Conservation (phyloP, 2,113 vertebrate species). For the Agapornis roseicollis region DNA sequence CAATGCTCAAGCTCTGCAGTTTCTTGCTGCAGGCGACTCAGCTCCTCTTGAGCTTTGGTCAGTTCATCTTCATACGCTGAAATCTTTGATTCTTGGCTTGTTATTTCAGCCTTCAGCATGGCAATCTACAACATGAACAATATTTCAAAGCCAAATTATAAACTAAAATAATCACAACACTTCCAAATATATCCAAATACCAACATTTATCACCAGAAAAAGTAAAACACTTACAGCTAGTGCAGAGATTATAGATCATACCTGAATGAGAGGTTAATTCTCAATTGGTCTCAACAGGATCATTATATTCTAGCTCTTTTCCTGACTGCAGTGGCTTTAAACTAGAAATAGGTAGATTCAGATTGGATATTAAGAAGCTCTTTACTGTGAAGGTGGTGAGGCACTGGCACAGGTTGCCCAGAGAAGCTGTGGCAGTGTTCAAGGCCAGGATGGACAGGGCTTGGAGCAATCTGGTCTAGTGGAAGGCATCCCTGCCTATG, state of each 20-base stretch:
- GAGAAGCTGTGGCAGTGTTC: background rate
- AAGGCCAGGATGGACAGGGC: background rate
- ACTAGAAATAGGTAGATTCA: background rate
- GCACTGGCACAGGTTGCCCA: background rate
- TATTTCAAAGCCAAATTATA: background rate
- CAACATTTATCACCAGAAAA: background rate
- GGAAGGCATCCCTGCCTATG: background rate
- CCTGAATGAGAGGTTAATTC: background rate
- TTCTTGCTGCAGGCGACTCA: constrained; percentile 90
- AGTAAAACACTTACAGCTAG: background rate
- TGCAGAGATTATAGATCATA: background rate
- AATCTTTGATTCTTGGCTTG: constrained; percentile 90
- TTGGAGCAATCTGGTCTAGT: background rate
- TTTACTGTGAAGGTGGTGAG: background rate
- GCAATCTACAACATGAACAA: constrained; percentile 78
- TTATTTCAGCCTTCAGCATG: constrained; percentile 87
- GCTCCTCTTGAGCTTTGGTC: constrained; percentile 87
- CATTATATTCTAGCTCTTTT: background rate
- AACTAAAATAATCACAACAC: accelerated
- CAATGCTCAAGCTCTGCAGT: constrained; percentile 87
- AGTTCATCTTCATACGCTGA: constrained; percentile 90
- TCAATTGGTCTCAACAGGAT: background rate
- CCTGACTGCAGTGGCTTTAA: background rate
- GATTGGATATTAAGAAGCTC: background rate
- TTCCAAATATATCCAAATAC: background rate